A percentile compares a stretch with the other conserved stretches of the same genome.
These are phyloP conservation scores for Periophthalmodon schlosseri DNA, from an alignment of 2,113 vertebrate genomes.

Conservation along the genomic window DNA sequence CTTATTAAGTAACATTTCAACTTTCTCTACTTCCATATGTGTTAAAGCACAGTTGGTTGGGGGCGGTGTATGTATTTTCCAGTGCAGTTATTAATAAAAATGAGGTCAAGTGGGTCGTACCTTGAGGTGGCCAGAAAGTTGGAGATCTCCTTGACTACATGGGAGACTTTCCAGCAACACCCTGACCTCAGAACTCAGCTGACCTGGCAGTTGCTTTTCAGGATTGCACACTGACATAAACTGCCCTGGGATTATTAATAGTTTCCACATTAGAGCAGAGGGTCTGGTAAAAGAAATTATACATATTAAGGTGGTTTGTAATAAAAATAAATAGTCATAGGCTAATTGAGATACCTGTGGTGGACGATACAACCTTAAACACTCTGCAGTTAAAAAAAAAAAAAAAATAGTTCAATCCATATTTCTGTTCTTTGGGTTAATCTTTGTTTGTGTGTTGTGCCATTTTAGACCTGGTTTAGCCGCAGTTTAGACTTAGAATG, in stretches of 20 bases:
- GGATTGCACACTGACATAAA: conserved; percentile 21
- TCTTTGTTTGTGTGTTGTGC: too few species aligned
- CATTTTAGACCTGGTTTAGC: too few species aligned
- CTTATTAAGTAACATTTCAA: neutral
- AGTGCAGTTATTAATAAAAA: conserved; percentile 15
- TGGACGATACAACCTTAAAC: too few species aligned
- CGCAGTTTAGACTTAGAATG: too few species aligned
- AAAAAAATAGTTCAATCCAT: too few species aligned
- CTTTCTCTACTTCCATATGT: neutral
- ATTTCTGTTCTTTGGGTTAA: too few species aligned
- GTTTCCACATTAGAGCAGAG: conserved; percentile 15
- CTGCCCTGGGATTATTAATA: conserved; percentile 20
- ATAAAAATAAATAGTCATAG: too few species aligned
- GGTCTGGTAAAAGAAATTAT: neutral
- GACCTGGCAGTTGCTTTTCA: conserved; percentile 18
- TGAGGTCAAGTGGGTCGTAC: neutral
- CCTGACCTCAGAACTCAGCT: conserved; percentile 28
- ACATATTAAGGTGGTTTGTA: too few species aligned
- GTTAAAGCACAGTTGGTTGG: neutral
- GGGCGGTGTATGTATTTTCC: neutral
- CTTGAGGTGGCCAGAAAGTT: conserved; percentile 21
- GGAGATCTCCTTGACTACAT: conserved; percentile 5
- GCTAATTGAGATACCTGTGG: too few species aligned
- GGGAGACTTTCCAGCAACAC: conserved; percentile 24
- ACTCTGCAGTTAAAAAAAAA: too few species aligned